Percentiles rank a stretch among this genome's conserved stretches.
Evolutionary conservation across 2,113 vertebrate genomes (phyloP).

Genomic region (Burhinus oedicnemus): DNA sequence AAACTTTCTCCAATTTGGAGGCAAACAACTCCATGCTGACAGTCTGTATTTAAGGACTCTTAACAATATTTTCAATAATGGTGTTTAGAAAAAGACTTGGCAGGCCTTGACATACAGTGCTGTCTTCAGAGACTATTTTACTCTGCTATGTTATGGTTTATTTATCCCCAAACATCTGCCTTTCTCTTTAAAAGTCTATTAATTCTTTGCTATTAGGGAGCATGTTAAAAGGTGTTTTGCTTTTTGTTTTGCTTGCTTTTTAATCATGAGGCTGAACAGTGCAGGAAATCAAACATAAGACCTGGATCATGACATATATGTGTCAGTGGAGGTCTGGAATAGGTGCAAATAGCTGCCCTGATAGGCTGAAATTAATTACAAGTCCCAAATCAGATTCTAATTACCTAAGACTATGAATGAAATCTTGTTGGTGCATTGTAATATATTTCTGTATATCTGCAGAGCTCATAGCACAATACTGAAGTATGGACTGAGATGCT

Average conservation of each 20-base stretch:
- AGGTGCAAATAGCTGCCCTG: neutral
- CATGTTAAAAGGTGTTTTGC: neutral
- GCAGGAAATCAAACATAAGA: neutral
- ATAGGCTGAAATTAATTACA: neutral
- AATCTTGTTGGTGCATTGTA: neutral
- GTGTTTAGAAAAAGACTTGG: neutral
- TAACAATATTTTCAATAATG: neutral
- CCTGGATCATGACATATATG: neutral
- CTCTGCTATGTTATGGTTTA: neutral
- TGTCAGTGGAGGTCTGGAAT: neutral
- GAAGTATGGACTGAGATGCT: neutral
- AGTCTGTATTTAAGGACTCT: neutral
- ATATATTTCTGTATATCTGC: neutral
- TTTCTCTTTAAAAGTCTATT: neutral
- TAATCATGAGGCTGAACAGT: neutral
- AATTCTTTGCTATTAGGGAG: neutral
- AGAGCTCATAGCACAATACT: neutral
- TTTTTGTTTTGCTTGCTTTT: neutral
- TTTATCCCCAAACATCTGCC: neutral
- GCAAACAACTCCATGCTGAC: neutral
- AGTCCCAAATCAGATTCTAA: neutral
- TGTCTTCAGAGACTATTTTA: neutral
- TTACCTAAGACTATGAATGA: neutral
- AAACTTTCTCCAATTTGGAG: neutral
- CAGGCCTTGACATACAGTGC: neutral